Evolutionary conservation across 2,797 vertebrate species (phyloP).

Genomic region (Siniperca scherzeri): DNA sequence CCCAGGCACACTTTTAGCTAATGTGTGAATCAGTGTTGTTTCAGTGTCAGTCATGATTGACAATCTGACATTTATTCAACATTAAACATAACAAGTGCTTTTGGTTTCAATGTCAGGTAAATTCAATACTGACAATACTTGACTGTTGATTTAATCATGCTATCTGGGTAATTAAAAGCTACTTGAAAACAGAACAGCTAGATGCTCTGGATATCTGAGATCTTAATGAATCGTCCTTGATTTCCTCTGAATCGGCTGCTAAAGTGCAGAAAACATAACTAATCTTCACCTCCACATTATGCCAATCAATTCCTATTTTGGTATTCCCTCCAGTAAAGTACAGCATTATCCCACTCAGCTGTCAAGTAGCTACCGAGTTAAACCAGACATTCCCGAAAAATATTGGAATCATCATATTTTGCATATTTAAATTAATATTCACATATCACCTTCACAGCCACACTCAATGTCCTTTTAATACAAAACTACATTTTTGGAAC

Average conservation of each 20-base stretch:
- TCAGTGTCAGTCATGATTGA: neutral
- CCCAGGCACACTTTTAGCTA: neutral
- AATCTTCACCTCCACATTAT: conserved; percentile 5
- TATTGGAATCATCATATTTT: neutral
- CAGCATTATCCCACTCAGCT: neutral
- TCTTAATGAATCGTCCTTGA: conserved; percentile 6
- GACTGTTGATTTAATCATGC: neutral
- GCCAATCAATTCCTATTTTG: neutral
- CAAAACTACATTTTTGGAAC: neutral
- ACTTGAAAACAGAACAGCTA: neutral
- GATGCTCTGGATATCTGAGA: neutral
- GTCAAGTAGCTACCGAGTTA: neutral
- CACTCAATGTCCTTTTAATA: neutral
- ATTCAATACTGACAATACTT: neutral
- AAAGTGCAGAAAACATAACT: neutral
- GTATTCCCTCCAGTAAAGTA: neutral
- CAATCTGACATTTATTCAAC: neutral
- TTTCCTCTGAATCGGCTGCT: conserved; percentile 13
- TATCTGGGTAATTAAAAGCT: conserved; percentile 4
- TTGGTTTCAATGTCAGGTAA: neutral
- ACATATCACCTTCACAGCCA: neutral
- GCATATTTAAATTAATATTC: neutral
- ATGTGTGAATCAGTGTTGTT: neutral
- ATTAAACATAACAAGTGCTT: neutral
- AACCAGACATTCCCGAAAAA: neutral